Evolutionary conservation across 1,140 invertebrate genomes (phyloP).

Genomic region (Ooceraea biroi): DNA sequence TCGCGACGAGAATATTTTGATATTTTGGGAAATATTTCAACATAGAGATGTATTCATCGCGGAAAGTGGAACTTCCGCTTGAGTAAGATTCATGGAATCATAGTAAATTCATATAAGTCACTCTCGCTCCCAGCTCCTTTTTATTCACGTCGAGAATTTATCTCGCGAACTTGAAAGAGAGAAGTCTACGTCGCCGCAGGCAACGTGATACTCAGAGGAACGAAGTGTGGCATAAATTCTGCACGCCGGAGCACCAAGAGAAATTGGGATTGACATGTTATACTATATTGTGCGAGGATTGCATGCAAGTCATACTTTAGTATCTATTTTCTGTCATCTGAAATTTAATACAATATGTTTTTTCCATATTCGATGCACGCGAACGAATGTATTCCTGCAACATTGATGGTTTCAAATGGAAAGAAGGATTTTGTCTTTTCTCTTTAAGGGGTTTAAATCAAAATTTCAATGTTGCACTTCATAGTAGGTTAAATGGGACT

Average conservation of each 20-base stretch:
- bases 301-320: background rate
- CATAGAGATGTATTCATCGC: background rate
- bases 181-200: slow-evolving; percentile 33
- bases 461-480: background rate
- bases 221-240: slow-evolving; percentile 49
- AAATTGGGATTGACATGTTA: slow-evolving; percentile 52
- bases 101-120: slow-evolving; percentile 59
- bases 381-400: background rate
- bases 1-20: background rate
- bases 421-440: background rate
- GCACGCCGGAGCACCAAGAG: background rate
- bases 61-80: slow-evolving; percentile 6
- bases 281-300: slow-evolving; percentile 18
- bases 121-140: slow-evolving; percentile 15
- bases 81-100: slow-evolving; percentile 51
- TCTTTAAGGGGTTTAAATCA: background rate
- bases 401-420: background rate
- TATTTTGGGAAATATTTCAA: slow-evolving; percentile 30
- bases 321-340: background rate
- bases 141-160: slow-evolving; percentile 50
- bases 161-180: slow-evolving; percentile 52
- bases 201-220: slow-evolving; percentile 39
- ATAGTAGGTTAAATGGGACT: too few species aligned
- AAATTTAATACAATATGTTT: slow-evolving; percentile 8
- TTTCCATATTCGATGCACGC: background rate